These are phyloP conservation scores for Conops quadrifasciatus DNA, from an alignment of 2,888 invertebrate species.

Conservation along the genomic window DNA sequence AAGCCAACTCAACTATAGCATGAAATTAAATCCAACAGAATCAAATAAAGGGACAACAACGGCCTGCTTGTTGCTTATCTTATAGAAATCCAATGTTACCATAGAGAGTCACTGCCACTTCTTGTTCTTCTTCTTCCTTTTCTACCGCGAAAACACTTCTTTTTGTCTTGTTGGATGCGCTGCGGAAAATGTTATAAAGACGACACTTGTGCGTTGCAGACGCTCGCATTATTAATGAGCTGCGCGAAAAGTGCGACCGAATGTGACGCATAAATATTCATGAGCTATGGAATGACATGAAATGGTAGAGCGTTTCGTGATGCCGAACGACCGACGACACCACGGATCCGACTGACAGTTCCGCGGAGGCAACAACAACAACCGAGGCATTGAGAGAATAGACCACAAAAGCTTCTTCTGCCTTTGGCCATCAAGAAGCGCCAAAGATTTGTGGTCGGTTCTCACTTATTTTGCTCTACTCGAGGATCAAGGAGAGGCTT, in stretches of 20 bases:
- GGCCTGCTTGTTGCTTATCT: slow-evolving; percentile 43
- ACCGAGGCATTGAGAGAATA: neutral
- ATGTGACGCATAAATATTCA: slow-evolving; percentile 65
- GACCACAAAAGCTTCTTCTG: neutral
- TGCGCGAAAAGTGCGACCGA: slow-evolving; percentile 61
- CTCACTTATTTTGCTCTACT: no score
- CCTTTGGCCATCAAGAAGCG: neutral
- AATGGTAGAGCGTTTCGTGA: slow-evolving; percentile 35
- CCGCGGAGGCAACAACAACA: neutral
- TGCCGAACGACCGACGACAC: slow-evolving; percentile 10
- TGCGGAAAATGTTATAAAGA: slow-evolving; percentile 47
- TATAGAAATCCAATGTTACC: slow-evolving; percentile 52
- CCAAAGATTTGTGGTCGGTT: neutral
- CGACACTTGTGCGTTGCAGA: slow-evolving; percentile 51
- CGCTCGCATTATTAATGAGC: slow-evolving; percentile 58
- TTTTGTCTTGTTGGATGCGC: slow-evolving; percentile 39
- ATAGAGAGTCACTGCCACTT: slow-evolving; percentile 30
- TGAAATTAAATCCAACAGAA: slow-evolving; percentile 61
- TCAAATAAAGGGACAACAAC: slow-evolving; percentile 33
- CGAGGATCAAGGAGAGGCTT: no score
- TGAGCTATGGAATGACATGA: slow-evolving; percentile 48
- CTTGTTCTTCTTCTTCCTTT: slow-evolving; percentile 9
- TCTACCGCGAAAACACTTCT: neutral
- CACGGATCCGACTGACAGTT: neutral
- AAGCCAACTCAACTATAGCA: slow-evolving; percentile 58